phyloP scores from a whole-genome alignment of 1,140 invertebrate genomes.

The Brachionus sp. region DNA sequence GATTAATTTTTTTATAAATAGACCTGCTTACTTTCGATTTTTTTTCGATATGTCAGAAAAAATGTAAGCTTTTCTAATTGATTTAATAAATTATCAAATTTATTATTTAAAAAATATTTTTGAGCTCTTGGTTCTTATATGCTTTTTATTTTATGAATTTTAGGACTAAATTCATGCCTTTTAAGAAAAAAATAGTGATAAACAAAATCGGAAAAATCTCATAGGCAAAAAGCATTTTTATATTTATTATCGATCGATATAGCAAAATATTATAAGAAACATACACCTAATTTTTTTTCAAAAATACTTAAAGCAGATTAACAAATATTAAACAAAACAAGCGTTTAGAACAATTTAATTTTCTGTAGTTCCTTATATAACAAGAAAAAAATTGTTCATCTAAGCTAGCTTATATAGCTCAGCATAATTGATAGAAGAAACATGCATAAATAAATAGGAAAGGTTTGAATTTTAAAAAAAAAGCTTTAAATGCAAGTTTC shows the following conservation, averaged over 20 bases:
- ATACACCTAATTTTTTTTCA: not conserved
- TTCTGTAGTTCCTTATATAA: not conserved
- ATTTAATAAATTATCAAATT: not conserved
- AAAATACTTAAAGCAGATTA: not conserved
- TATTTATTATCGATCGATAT: not conserved
- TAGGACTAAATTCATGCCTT: not conserved
- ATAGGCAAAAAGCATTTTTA: not conserved
- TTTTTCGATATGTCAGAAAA: too few species aligned
- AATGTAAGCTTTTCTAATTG: too few species aligned
- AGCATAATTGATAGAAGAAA: not conserved
- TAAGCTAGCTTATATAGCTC: not conserved
- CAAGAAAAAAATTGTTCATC: not conserved
- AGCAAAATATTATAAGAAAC: not conserved
- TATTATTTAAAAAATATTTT: not conserved
- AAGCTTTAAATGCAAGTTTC: not conserved
- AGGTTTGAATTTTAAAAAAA: not conserved
- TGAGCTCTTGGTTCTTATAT: not conserved
- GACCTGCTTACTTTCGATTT: too few species aligned
- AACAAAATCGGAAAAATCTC: not conserved
- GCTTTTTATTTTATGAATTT: not conserved
- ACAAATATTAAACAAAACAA: slow-evolving; percentile 1
- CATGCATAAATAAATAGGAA: not conserved
- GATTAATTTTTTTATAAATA: too few species aligned
- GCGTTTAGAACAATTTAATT: not conserved
- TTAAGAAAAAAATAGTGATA: not conserved